Base-by-base conservation (phyloP, 2,113 vertebrate species). In the Osmerus eperlanus region DNA sequence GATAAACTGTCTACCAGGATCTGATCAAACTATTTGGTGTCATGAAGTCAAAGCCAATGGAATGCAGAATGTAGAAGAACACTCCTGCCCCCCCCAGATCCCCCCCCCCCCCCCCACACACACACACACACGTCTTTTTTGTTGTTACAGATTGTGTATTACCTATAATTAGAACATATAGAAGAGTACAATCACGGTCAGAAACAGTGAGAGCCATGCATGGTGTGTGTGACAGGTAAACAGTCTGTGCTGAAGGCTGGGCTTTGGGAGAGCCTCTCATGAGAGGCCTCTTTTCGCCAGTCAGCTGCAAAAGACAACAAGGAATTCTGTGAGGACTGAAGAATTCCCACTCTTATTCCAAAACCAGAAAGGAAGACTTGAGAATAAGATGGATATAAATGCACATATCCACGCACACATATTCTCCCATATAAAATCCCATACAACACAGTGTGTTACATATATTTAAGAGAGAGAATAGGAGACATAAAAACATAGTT, bases 301-400 rank as follows among this genome's bases (percentile, higher is more conserved):
- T 78, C 71, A 70, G 67, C 63, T 79, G 52, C 21, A 61, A 68
- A 68, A 63, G 70, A 67, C 73, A 75, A 78, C 70, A 52, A 47
- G 62, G 76, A 73, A 36, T 63, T 68, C 23, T 59, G n/a, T 32
- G 55, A 65, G 63, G 66, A 32, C 53, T 52, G 13, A 18, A 78
- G 47, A 73, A 67, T 81, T 78, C 71, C 32, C 67, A 51, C 47
- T 53, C 54, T 74, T 78, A 41, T 79, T 56, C 68, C 51, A 32
- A 60, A 32, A 41, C 70, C 76, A 60, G 36, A 65, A 25, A 61
- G 12, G 67, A 36, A 54, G 0, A 5, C 23, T 13, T 29, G 41
- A 47, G 41, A 47, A 9, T 2, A 47, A 47, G 41, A 47, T 47
- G 41, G 9, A 2, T 47, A 47, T 47, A 2, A 47, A 11, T 47